phyloP scores from a whole-genome alignment of 2,888 invertebrate species.

The Polydrusus cervinus region DNA sequence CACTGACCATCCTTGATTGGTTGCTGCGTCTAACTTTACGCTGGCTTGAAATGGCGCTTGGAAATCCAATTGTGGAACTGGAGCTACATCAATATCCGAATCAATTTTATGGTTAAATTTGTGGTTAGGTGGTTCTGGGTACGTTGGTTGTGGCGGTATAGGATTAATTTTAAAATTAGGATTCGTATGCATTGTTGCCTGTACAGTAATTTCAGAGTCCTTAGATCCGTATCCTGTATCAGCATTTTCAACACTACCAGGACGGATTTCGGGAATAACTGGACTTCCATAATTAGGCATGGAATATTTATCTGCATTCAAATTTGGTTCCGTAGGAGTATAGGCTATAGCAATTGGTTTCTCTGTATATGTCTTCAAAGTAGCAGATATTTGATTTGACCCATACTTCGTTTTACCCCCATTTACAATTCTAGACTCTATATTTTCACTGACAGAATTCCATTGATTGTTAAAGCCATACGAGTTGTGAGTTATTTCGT shows the following conservation, averaged over 20 bases:
- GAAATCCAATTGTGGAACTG: conserved; percentile 71
- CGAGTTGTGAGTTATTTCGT: conserved; percentile 67
- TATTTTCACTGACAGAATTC: conserved; percentile 68
- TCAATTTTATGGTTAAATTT: conserved; percentile 57
- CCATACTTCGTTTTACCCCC: conserved; percentile 57
- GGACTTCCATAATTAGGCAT: conserved; percentile 72
- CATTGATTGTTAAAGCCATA: conserved; percentile 66
- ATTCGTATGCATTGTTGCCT: conserved; percentile 70
- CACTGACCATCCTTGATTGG: conserved; percentile 78
- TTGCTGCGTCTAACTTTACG: conserved; percentile 75
- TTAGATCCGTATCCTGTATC: conserved; percentile 50
- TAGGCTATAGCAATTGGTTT: conserved; percentile 80
- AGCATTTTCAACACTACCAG: conserved; percentile 61
- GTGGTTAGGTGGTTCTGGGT: conserved; percentile 40
- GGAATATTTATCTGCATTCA: conserved; percentile 68
- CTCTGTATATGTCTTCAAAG: conserved; percentile 71
- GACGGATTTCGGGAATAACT: conserved; percentile 72
- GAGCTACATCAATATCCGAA: conserved; percentile 51
- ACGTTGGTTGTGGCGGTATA: conserved; percentile 23
- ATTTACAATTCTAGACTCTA: conserved; percentile 71
- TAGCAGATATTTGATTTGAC: conserved; percentile 67
- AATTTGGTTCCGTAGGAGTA: conserved; percentile 74
- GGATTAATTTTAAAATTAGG: conserved; percentile 56
- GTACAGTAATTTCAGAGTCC: conserved; percentile 65
- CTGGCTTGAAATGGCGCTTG: conserved; percentile 83